Percentiles rank a stretch among this genome's conserved stretches.
Conservation (phyloP, 2,888 invertebrate genomes). For the Chorisops tibialis region DNA sequence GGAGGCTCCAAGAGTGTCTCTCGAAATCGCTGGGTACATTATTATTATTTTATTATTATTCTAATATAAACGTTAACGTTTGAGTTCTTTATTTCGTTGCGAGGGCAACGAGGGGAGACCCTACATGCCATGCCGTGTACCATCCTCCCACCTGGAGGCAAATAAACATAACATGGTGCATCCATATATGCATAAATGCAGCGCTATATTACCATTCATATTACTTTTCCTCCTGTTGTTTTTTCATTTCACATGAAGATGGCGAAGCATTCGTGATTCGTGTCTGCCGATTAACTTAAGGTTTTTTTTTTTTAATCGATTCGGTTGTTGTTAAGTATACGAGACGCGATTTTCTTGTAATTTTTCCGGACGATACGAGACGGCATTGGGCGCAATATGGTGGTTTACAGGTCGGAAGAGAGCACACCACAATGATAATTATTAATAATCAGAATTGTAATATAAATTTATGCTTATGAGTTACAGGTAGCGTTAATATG, state of each 20-base stretch:
- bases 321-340: no score
- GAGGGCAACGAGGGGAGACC: neutral
- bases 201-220: neutral
- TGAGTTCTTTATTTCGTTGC: slow-evolving; percentile 31
- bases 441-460: slow-evolving; percentile 29
- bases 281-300: slow-evolving; percentile 15
- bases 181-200: neutral
- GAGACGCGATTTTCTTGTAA: slow-evolving; percentile 23
- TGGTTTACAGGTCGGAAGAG: no score
- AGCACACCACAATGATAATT: slow-evolving; percentile 22
- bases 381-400: no score
- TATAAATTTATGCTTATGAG: slow-evolving; percentile 34
- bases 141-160: slow-evolving; percentile 28
- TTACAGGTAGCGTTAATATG: slow-evolving; percentile 34
- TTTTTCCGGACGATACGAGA: neutral
- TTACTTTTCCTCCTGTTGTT: neutral
- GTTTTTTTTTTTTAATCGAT: slow-evolving; percentile 1
- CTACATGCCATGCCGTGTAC: slow-evolving; percentile 20
- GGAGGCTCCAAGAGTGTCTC: slow-evolving; percentile 17
- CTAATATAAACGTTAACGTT: slow-evolving; percentile 34
- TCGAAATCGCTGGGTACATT: neutral
- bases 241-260: slow-evolving; percentile 14
- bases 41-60: slow-evolving; percentile 31
- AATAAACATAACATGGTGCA: no score
- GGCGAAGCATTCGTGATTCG: slow-evolving; percentile 23